phyloP scores from a whole-genome alignment of 2,797 vertebrate species.

The Tragopan temminckii region DNA sequence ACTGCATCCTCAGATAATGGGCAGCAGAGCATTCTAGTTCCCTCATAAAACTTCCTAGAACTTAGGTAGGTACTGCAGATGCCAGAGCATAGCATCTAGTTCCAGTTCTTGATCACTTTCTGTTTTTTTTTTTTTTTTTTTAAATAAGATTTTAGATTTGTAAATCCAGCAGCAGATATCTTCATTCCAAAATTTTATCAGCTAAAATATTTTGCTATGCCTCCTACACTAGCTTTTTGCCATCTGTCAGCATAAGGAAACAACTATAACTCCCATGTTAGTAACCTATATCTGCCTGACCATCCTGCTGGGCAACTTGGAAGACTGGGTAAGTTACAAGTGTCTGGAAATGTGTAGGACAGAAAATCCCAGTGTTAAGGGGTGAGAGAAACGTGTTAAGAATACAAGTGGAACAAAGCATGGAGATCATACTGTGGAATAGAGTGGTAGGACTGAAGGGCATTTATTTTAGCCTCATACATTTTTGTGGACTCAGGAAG shows the following conservation, averaged over 20 bases:
- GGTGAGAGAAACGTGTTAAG: background rate
- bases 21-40: background rate
- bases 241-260: background rate
- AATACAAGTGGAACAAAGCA: background rate
- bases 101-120: background rate
- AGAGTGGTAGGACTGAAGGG: background rate
- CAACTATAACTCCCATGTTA: background rate
- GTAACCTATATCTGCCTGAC: background rate
- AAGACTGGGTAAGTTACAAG: background rate
- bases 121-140: background rate
- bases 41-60: background rate
- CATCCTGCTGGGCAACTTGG: background rate
- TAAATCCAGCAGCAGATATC: background rate
- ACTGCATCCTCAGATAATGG: background rate
- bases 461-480: background rate
- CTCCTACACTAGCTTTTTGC: background rate
- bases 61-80: background rate
- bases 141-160: background rate
- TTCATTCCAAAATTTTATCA: background rate
- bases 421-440: background rate
- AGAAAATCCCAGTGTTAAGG: background rate
- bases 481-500: background rate
- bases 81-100: background rate
- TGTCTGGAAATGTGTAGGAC: rapidly evolving
- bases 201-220: background rate